These are phyloP conservation scores for Scrobipalpa costella DNA, from an alignment of 2,888 invertebrate species.

Conservation along the genomic window DNA sequence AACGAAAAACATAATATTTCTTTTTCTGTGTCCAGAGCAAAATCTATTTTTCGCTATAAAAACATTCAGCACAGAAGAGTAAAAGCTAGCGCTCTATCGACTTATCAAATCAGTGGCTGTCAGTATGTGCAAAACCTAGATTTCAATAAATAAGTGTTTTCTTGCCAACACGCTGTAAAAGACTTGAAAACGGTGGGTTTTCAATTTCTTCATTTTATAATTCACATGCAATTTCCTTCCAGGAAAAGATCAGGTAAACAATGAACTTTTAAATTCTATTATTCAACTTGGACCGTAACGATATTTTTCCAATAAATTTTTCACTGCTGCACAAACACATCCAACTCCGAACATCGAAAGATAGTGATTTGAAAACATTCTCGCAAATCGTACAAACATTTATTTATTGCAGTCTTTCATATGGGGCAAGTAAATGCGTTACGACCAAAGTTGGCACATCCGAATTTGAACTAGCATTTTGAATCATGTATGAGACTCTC, in stretches of 20 bases:
- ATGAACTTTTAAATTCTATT: slow-evolving; percentile 4
- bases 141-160: too few species aligned
- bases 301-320: slow-evolving; percentile 17
- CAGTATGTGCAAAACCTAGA: too few species aligned
- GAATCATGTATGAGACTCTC: slow-evolving; percentile 75
- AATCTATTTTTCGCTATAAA: too few species aligned
- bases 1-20: too few species aligned
- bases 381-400: slow-evolving; percentile 42
- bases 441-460: slow-evolving; percentile 50
- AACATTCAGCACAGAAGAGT: too few species aligned
- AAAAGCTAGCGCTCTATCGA: too few species aligned
- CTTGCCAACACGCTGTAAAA: too few species aligned
- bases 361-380: slow-evolving; percentile 15
- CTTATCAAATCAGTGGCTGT: too few species aligned
- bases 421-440: slow-evolving; percentile 63
- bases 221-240: neutral
- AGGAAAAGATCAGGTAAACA: slow-evolving; percentile 7
- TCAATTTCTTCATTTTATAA: too few species aligned
- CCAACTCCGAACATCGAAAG: slow-evolving; percentile 15
- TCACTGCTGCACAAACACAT: slow-evolving; percentile 8
- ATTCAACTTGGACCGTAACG: slow-evolving; percentile 9
- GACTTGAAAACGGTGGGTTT: too few species aligned
- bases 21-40: too few species aligned
- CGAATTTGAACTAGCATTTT: slow-evolving; percentile 62
- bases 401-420: slow-evolving; percentile 61